phyloP scores from a whole-genome alignment of 2,888 invertebrate species.

The Frankliniella fusca region DNA sequence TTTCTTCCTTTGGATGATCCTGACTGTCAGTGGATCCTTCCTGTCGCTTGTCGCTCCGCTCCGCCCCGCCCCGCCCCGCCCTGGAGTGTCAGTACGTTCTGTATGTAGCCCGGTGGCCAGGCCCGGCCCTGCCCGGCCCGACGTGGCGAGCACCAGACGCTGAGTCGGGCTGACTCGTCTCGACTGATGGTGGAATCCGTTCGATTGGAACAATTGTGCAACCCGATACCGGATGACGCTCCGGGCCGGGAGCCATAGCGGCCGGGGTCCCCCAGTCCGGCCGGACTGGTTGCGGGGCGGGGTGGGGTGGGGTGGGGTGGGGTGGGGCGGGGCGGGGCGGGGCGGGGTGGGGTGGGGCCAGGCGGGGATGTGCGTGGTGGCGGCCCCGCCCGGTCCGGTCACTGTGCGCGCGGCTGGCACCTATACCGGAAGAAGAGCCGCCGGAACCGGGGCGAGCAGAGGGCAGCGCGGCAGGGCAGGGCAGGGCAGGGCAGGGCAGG shows the following conservation, averaged over 20 bases:
- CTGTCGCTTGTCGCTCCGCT: neutral
- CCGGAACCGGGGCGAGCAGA: too few species aligned
- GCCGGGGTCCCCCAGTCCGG: neutral
- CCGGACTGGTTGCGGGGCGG: neutral
- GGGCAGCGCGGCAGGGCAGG: too few species aligned
- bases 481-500: too few species aligned
- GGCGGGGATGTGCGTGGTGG: too few species aligned
- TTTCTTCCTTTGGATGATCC: neutral
- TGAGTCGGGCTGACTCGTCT: neutral
- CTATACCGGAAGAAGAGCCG: too few species aligned
- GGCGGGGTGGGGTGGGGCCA: neutral
- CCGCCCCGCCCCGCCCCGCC: neutral
- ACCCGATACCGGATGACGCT: slow-evolving; percentile 19
- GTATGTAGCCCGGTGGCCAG: too few species aligned
- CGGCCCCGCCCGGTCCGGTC: too few species aligned
- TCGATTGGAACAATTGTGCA: slow-evolving; percentile 26
- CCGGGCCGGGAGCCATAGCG: neutral
- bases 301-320: too few species aligned
- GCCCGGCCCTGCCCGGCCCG: neutral
- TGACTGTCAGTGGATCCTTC: neutral
- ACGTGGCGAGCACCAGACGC: neutral
- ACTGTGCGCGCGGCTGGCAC: too few species aligned
- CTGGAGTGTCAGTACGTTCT: neutral
- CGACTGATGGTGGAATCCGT: slow-evolving; percentile 18
- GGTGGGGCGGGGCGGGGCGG: neutral